phyloP scores from a whole-genome alignment of 1,140 invertebrate genomes.

The Drosophila ercepeae region DNA sequence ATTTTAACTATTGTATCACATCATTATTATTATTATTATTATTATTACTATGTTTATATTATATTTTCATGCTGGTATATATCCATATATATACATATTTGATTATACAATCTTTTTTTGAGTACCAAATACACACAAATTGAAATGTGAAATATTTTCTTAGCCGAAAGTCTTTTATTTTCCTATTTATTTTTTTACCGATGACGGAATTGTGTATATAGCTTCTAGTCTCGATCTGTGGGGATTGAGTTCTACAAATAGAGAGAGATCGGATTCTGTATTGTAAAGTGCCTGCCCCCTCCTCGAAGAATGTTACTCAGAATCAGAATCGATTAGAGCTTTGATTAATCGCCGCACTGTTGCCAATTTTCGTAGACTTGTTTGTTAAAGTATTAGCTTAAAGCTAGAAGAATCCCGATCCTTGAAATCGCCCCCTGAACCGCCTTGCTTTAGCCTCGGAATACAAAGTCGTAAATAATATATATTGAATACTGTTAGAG shows the following conservation, averaged over 20 bases:
- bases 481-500: neutral
- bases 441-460: conserved; percentile 11
- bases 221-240: conserved; percentile 16
- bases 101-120: conserved; percentile 70
- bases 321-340: conserved; percentile 28
- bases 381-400: conserved; percentile 64
- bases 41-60: conserved; percentile 14
- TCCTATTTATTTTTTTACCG: neutral
- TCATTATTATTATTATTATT: conserved; percentile 42
- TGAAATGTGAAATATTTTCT: conserved; percentile 68
- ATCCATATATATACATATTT: conserved; percentile 35
- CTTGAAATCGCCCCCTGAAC: neutral
- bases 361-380: conserved; percentile 40
- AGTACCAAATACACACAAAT: conserved; percentile 74
- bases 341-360: conserved; percentile 33
- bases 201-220: conserved; percentile 19
- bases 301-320: no score
- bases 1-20: conserved; percentile 47
- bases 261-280: conserved; percentile 42
- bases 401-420: conserved; percentile 25
- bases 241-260: neutral
- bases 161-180: conserved; percentile 23
- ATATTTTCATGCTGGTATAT: conserved; percentile 33
- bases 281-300: conserved; percentile 34
- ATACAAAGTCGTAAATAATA: neutral